Conservation (phyloP, 1,140 invertebrate species). For the Drosophila lacertosa region DNA sequence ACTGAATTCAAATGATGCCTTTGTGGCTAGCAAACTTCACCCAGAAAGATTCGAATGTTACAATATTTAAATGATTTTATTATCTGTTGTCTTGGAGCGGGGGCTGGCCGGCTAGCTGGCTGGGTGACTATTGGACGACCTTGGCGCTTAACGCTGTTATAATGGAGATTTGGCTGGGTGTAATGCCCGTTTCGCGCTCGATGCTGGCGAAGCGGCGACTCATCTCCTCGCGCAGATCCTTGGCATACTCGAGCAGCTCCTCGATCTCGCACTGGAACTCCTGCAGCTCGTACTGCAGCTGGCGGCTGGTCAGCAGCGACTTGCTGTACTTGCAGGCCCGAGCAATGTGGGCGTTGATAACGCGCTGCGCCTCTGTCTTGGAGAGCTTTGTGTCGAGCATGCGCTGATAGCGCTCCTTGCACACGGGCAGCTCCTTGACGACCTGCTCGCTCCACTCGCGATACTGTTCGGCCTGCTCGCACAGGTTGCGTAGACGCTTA, state of each 20-base stretch:
- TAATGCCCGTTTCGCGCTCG: background rate
- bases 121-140: background rate
- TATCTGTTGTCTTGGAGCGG: no score
- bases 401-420: constrained; percentile 18
- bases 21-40: no score
- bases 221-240: constrained; percentile 28
- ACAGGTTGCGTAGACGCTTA: background rate
- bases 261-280: constrained; percentile 36
- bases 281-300: constrained; percentile 15
- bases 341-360: constrained; percentile 18
- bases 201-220: constrained; percentile 5
- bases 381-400: constrained; percentile 24
- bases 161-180: background rate
- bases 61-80: no score
- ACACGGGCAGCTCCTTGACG: constrained; percentile 16
- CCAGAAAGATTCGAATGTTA: no score
- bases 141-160: no score
- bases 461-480: accelerated
- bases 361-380: constrained; percentile 20
- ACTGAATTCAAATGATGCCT: no score
- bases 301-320: background rate
- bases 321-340: background rate
- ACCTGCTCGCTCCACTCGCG: constrained; percentile 28
- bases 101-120: no score
- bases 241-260: constrained; percentile 11